Evolutionary conservation across 2,888 invertebrate genomes (phyloP), one percentile per base, ranked within the genome.

Genomic region (Chloromyia formosa): DNA sequence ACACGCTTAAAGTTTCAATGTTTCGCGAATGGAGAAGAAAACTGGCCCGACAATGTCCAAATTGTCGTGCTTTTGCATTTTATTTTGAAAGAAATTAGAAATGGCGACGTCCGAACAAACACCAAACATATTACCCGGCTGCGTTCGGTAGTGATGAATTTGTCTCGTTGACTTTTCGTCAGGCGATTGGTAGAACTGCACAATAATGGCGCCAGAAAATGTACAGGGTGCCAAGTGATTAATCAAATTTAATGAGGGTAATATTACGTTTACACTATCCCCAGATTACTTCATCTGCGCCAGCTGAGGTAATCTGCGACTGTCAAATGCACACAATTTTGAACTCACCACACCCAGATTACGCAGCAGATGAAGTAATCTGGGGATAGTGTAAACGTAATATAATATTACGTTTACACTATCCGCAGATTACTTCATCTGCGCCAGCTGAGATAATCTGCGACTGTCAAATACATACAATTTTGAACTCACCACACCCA

Each of bases 41-140:
- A 61, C 72, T 74, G 77, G 76, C 75, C 71, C 72, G 75, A 74
- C 75, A 40, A 74, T 60, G 74, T 62, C 35, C 56, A 23, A 58
- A 14, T 40, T 35, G 58, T 20, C 71, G 56, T 56, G 20, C 56
- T 75, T 77, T 76, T 68, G 76, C 78, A 78, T 78, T 78, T 79
- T 79, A 79, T 79, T 79, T 78, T 79, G 79, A 78, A 77, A 79
- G 78, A 75, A 76, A 78, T 78, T 78, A 78, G 75, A 79, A 80
- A 80, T 80, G 80, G 80, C 80, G 80, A 79, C 80, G 79, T 79
- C 77, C 79, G 80, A 79, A 78, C 78, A 79, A 79, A 79, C 79
- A 80, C 79, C 80, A 79, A 80, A 80, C 80, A 80, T 78, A 75
- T 62, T 56, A 69, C 56, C 71, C 20, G 58, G 73, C 60, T 73